phyloP scores from a whole-genome alignment of 2,797 vertebrate genomes.

The Vultur gryphus region DNA sequence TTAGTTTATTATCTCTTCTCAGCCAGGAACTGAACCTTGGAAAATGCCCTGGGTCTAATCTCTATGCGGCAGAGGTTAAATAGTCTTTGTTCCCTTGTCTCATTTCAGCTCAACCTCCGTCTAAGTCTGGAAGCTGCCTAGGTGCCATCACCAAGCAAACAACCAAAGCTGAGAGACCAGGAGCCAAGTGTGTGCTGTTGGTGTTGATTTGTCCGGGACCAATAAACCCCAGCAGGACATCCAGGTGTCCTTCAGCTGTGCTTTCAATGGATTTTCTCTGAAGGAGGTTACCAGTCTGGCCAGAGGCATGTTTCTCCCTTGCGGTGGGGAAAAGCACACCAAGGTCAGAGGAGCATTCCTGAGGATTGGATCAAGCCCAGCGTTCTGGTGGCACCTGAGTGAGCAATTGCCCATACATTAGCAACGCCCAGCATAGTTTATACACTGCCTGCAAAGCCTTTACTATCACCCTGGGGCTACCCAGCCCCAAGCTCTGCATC shows the following conservation, averaged over 20 bases:
- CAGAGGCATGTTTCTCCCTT: not conserved
- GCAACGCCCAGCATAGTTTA: not conserved
- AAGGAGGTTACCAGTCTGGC: not conserved
- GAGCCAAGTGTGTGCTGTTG: not conserved
- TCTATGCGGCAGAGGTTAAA: not conserved
- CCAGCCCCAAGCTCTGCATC: not conserved
- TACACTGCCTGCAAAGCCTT: not conserved
- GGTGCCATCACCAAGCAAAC: not conserved
- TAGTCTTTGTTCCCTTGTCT: not conserved
- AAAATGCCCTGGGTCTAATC: not conserved
- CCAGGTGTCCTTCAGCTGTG: not conserved
- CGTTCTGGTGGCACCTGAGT: not conserved
- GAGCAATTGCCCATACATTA: not conserved
- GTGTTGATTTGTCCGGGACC: not conserved
- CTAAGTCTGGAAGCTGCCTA: not conserved
- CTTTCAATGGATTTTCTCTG: not conserved
- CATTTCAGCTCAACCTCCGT: not conserved
- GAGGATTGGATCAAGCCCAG: not conserved
- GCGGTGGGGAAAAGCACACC: not conserved
- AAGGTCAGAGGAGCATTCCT: not conserved
- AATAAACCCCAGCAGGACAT: not conserved
- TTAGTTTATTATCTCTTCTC: not conserved
- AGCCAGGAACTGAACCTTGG: not conserved
- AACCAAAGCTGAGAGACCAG: not conserved
- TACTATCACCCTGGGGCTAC: not conserved